phyloP scores from a whole-genome alignment of 37 sponge, comb jelly and placozoan genomes.

The Beroe ovata region DNA sequence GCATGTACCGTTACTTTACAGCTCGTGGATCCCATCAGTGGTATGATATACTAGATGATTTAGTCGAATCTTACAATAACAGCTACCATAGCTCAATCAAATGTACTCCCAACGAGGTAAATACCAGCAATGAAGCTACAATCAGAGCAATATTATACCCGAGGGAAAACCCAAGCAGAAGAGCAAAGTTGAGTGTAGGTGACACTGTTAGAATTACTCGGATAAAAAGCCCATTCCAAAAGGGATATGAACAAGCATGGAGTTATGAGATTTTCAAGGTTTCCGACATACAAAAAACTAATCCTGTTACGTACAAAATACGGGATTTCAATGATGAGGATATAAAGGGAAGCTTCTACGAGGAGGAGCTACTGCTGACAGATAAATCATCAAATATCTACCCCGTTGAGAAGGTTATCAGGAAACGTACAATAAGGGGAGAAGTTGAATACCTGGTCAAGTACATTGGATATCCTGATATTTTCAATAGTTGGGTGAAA shows the following conservation, averaged over 20 bases:
- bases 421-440: background rate
- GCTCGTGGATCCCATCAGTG: background rate
- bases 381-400: constrained; percentile 2
- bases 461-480: constrained; percentile 34
- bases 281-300: background rate
- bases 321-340: background rate
- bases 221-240: background rate
- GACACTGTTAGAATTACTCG: constrained; percentile 24
- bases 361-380: background rate
- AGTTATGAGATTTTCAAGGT: constrained; percentile 32
- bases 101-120: constrained; percentile 25
- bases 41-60: background rate
- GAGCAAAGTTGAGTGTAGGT: background rate
- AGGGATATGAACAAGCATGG: constrained; percentile 19
- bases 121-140: background rate
- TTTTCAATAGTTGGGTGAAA: constrained; percentile 9
- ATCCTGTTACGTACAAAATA: background rate
- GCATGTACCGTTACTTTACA: background rate
- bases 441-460: constrained; percentile 31
- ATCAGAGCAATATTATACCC: background rate
- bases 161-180: background rate
- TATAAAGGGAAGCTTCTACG: background rate
- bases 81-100: background rate
- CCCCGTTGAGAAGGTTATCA: background rate
- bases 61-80: constrained; percentile 4